Conservation (phyloP, 2,113 vertebrate species). For the Chaetura pelagica region DNA sequence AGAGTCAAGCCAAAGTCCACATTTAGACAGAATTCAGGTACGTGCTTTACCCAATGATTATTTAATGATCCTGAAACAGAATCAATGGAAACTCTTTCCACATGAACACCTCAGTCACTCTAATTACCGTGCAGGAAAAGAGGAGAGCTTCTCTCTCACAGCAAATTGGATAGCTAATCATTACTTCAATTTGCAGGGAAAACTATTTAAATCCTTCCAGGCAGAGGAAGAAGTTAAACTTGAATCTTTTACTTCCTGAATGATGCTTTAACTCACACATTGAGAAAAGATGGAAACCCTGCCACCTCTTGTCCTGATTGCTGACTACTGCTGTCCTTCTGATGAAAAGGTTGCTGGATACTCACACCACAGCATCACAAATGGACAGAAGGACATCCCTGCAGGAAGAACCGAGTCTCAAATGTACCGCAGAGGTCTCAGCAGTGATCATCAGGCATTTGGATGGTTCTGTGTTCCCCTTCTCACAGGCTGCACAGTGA, state of each 20-base stretch:
- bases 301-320: neutral
- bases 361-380: neutral
- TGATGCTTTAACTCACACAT: neutral
- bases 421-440: neutral
- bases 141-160: neutral
- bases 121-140: neutral
- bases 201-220: neutral
- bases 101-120: fast-evolving
- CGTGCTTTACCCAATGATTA: neutral
- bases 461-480: neutral
- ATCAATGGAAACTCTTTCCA: neutral
- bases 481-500: neutral
- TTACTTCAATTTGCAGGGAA: neutral
- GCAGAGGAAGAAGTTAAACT: neutral
- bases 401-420: neutral
- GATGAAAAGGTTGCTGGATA: neutral
- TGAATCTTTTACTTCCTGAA: neutral
- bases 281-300: neutral
- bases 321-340: neutral
- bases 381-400: neutral
- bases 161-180: neutral
- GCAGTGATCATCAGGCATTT: neutral
- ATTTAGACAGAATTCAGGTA: neutral
- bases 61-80: neutral
- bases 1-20: neutral